Evolutionary conservation across 2,113 vertebrate species (phyloP).

Genomic region (Cyprinodon tularosa): DNA sequence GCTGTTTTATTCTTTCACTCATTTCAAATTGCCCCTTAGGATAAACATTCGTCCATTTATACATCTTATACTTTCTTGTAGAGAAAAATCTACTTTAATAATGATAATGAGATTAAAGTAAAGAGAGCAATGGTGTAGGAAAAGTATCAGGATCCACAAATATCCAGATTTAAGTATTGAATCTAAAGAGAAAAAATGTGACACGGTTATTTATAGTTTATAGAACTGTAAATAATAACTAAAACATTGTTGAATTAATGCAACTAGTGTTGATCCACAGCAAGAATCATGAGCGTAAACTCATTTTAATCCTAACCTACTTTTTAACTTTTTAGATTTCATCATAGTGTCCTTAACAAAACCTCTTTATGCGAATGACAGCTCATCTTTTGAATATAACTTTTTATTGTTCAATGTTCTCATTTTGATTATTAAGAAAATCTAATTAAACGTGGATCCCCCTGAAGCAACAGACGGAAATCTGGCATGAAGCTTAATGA

Average conservation of each 20-base stretch:
- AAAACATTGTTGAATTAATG: slow-evolving; percentile 8
- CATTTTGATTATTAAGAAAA: neutral
- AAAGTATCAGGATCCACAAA: no score
- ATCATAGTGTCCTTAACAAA: neutral
- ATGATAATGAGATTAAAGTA: no score
- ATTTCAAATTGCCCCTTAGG: no score
- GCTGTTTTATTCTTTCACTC: no score
- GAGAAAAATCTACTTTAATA: no score
- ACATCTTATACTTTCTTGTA: no score
- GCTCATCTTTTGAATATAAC: neutral
- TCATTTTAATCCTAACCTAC: slow-evolving; percentile 25
- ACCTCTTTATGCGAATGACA: slow-evolving; percentile 9
- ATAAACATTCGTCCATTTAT: no score
- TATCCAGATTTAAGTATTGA: no score
- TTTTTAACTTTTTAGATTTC: slow-evolving; percentile 5
- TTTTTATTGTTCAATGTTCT: neutral
- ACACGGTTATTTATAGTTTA: neutral
- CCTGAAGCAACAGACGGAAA: neutral
- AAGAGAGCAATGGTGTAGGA: no score
- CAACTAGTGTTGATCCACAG: neutral
- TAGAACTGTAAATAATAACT: neutral
- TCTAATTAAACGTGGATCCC: neutral
- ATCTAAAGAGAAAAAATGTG: no score
- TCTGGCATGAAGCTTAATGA: neutral
- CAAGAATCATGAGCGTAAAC: slow-evolving; percentile 18